Base-by-base conservation (phyloP, 2,888 invertebrate species). In the Melanostoma mellinum region DNA sequence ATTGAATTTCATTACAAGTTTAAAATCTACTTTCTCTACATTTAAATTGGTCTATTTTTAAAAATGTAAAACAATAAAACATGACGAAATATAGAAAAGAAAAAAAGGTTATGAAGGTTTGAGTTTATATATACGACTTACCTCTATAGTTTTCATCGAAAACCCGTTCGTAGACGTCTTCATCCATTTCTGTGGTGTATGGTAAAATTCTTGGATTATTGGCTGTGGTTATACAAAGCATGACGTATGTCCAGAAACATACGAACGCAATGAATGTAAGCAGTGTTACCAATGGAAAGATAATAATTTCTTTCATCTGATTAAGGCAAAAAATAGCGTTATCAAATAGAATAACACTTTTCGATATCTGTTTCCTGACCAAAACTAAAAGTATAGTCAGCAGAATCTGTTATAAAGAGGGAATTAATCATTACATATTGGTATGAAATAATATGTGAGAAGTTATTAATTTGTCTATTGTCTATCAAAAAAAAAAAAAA, bases 241-340 rank as follows among this genome's bases (percentile, higher is more conserved):
- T 94, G 68, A 98, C 95, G 76, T 94, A 92, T 8, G 97, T 93
- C 97, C 98, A 98, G 92, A 96, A 96, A 78, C 94, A 92, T 87
- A 97, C 95, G 90, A 98, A 97, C 61, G 94, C 88, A 32, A 95
- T 90, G 0, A 98, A 93, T 77, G 95, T 93, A 81, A 95, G 86
- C 90, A 97, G 97, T 1, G 98, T 98, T 88, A 96, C 90, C 8
- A 96, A 90, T 0, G 97, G 97, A 88, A 97, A 97, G 46, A 97
- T 92, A 88, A 98, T 94, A 52, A 98, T 92, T 3, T 95, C 94
- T 0, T 98, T 98, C 86, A 98, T 93, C 87, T 95, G 94, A 73
- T 94, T 94, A 86, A 98, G 93, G 89, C 97, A 98, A 88, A 95
- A 94, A 8, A 97, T 96, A 0, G 98, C 97, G 91, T 98, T 97